Base-by-base conservation (phyloP, 2,888 invertebrate genomes). In the Noctua janthe region DNA sequence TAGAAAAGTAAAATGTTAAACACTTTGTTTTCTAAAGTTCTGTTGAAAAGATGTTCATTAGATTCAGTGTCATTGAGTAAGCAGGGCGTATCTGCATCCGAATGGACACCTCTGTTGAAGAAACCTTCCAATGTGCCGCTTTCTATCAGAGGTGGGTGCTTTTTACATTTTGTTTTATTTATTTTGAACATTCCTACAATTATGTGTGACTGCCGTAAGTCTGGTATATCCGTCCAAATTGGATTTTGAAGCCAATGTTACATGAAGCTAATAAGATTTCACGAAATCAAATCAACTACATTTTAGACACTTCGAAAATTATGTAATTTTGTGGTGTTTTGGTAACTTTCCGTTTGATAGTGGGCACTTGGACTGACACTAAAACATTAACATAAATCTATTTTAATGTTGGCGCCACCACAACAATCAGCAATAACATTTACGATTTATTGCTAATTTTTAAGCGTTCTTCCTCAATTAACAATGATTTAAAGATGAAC, bases 31-130 rank as follows among this genome's bases (percentile, higher is more conserved):
- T 89, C 88, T 83, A 94, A 94, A 91, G 85, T 93, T 69, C 29
- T 94, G 64, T 72, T 94, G 83, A 84, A 85, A 71, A 89, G 90
- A 83, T 87, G 88, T 81, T 86, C 85, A 78, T 89, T 91, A 86
- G 86, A 88, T 85, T 90, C 90, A 78, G 91, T 92, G 88, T 90
- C 92, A 77, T 87, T 89, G 81, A 83, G 87, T 87, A 94, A 92
- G 86, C 90, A 90, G 81, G 88, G 80, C 70, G 87, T 73, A 81
- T 89, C 90, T 90, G 89, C 92, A 80, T 92, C 94, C 59, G 96
- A 96, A 92, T 92, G 93, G 92, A 94, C 95, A 39, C 96, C 96
- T 11, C 89, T 96, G 83, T 90, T 96, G 83, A 85, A 84, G 80
- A 90, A 90, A 74, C 76, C 90, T 83, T 81, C 86, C 47, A 35